These are phyloP conservation scores for Pinctada fucata DNA, from an alignment of 2,888 invertebrate species.

Conservation along the genomic window DNA sequence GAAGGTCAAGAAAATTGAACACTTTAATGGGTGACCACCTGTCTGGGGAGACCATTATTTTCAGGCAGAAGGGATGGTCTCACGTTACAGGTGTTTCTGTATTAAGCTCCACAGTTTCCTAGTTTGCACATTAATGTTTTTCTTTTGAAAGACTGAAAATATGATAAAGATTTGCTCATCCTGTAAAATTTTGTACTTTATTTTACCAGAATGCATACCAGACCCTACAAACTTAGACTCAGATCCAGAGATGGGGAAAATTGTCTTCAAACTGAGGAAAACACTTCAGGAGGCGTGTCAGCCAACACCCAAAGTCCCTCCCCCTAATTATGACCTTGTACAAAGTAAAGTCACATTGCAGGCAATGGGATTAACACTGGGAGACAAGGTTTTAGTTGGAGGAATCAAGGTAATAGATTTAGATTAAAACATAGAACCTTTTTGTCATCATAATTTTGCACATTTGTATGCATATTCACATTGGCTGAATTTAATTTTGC, in stretches of 20 bases:
- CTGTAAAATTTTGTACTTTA: neutral
- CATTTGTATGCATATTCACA: neutral
- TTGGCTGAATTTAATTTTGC: too few species aligned
- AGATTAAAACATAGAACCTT: neutral
- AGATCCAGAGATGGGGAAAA: conserved; percentile 75
- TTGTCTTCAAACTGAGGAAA: conserved; percentile 73
- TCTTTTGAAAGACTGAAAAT: too few species aligned
- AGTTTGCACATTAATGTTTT: too few species aligned
- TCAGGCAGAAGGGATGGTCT: too few species aligned
- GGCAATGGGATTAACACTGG: conserved; percentile 77
- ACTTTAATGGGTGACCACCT: too few species aligned
- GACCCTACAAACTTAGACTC: conserved; percentile 73
- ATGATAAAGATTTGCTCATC: too few species aligned
- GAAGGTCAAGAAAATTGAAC: too few species aligned
- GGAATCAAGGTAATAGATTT: conserved; percentile 73
- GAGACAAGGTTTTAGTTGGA: conserved; percentile 77
- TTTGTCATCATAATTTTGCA: neutral
- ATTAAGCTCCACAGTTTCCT: too few species aligned
- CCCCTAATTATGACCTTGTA: conserved; percentile 71
- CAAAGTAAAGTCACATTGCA: conserved; percentile 74
- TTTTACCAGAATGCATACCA: conserved; percentile 76
- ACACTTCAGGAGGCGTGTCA: conserved; percentile 72
- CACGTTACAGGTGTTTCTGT: too few species aligned
- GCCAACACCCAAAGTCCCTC: conserved; percentile 59
- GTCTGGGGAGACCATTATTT: too few species aligned